Conservation (phyloP, 2,113 vertebrate genomes). For the Pontoporia blainvillei region DNA sequence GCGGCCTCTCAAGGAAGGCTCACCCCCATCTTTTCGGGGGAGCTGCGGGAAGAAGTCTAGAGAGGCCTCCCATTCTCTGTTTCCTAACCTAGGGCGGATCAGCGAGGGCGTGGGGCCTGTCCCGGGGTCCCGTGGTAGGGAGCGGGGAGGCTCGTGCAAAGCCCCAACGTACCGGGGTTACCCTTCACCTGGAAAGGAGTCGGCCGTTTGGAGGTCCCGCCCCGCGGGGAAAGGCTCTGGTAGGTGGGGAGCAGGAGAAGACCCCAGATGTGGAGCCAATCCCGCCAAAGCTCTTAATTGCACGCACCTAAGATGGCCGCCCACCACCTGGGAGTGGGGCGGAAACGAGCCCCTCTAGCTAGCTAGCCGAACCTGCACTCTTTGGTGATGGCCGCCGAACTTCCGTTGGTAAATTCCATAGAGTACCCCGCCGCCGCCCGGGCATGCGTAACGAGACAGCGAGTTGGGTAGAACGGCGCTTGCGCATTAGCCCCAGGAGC, state of each 20-base stretch:
- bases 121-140: background rate
- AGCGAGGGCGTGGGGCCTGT: background rate
- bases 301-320: constrained; percentile 65
- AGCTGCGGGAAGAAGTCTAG: rapidly evolving
- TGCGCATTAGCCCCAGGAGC: constrained; percentile 48
- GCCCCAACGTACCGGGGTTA: background rate
- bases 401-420: constrained; percentile 61
- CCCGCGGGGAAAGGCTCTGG: constrained; percentile 19
- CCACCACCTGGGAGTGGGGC: background rate
- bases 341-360: constrained; percentile 62
- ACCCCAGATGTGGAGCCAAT: constrained; percentile 11
- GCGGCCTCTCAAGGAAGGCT: background rate
- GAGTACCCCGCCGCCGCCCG: background rate
- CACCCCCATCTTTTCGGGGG: rapidly evolving
- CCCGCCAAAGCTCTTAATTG: background rate
- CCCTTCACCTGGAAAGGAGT: constrained; percentile 24
- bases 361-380: background rate
- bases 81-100: background rate
- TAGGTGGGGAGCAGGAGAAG: background rate
- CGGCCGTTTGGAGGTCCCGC: background rate
- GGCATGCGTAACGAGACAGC: constrained; percentile 46
- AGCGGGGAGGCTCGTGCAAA: background rate
- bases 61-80: background rate
- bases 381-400: constrained; percentile 42
- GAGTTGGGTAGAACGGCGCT: background rate